A percentile compares a stretch with the other conserved stretches of the same genome.
These are phyloP conservation scores for Ceratotherium simum DNA, from an alignment of 2,113 vertebrate genomes.

Conservation along the genomic window DNA sequence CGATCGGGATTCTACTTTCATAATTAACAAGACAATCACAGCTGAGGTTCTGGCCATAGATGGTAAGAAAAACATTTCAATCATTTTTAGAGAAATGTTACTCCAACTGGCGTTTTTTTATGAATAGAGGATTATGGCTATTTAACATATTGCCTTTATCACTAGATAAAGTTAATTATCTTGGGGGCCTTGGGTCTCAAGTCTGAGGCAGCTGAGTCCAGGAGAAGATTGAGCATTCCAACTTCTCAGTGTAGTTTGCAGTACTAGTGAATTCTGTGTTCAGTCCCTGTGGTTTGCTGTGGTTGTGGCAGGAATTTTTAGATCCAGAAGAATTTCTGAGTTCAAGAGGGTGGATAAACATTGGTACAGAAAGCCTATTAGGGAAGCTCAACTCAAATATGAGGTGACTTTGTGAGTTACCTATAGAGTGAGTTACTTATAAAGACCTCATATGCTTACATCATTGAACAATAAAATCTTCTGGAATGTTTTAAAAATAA, in stretches of 20 bases:
- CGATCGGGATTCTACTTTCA: constrained; percentile 86
- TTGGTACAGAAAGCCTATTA: background rate
- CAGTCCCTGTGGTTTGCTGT: background rate
- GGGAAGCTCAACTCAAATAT: background rate
- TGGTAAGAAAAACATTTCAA: constrained; percentile 83
- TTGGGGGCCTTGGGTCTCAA: background rate
- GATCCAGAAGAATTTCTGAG: background rate
- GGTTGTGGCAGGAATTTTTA: background rate
- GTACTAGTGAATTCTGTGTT: background rate
- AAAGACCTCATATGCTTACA: background rate
- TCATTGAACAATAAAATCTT: background rate
- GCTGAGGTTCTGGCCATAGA: constrained; percentile 89
- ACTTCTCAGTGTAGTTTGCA: background rate
- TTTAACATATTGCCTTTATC: background rate
- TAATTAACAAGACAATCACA: constrained; percentile 88
- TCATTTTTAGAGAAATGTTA: constrained; percentile 32
- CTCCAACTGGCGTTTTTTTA: background rate
- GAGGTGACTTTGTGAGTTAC: background rate
- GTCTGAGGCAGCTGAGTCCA: background rate
- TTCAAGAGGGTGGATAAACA: background rate
- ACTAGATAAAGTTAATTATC: background rate
- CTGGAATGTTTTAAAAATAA: constrained; percentile 31
- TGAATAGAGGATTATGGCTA: background rate
- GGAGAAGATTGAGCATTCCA: background rate
- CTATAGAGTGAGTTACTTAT: background rate